Evolutionary conservation across 2,113 vertebrate genomes (phyloP), one percentile per base, ranked within the genome.

Genomic region (Pangasianodon gigas): DNA sequence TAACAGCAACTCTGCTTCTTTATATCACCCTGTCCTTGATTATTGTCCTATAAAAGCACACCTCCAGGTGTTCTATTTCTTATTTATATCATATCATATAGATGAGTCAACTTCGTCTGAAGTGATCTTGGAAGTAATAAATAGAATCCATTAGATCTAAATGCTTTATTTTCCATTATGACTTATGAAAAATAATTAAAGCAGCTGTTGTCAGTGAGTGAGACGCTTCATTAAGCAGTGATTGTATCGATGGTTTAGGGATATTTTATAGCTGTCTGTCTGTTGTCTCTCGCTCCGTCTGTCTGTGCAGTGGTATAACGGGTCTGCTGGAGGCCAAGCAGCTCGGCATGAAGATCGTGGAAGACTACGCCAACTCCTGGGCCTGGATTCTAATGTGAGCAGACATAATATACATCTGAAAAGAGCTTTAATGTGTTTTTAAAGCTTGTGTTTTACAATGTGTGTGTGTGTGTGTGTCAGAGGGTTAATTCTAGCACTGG

Each of bases 381-480:
- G 92, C 95, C 88, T 98, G 97, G 98, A 99, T 98, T 93, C 93
- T 99, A 91, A 95, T 97, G 98, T 99, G 96, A 97, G 95, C 91
- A 65, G 19, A 21, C 2, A 21, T 41, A 14, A 51, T 82, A 16
- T 77, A 44, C 54, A 87, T 46, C 6, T 48, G 13, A 41, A 41
- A 52, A 75, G 52, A 32, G 54, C 13, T 48, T 48, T 44, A 6
- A 10, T n/a, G 14, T 21, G 16, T 80, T 62, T 62, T 79, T 19
- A 18, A 60, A 48, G 2, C n/a, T 44, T 52, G 19, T 77, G 21
- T 65, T 41, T 58, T 52, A 51, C 56, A 32, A 65, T 84, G 32
- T 87, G 56, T 92, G 91, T 91, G 80, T 90, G 58, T 87, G 29
- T 54, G 41, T 87, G 32, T 87, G 9, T 7, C 90, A 99, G 98